A percentile compares a stretch with the other conserved stretches of the same genome.
Conservation (phyloP, 2,797 vertebrate genomes). For the Malacoctenus gilli region DNA sequence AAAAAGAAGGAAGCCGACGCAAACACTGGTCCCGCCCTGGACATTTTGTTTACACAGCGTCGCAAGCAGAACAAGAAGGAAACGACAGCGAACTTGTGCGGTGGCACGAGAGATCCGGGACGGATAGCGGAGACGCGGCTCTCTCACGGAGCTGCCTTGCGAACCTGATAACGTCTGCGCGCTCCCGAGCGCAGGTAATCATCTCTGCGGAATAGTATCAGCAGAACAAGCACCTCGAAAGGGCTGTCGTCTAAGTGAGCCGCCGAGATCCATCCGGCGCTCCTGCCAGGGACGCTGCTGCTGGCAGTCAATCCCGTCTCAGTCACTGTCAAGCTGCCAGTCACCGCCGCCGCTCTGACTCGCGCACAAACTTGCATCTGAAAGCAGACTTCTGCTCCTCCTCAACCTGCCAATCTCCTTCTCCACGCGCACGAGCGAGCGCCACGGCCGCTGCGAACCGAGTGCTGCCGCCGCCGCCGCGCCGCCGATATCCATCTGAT, state of each 20-base stretch:
- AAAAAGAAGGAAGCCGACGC: slow-evolving; percentile 35
- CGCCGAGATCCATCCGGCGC: slow-evolving; percentile 11
- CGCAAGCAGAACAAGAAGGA: slow-evolving; percentile 18
- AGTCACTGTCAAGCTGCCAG: slow-evolving; percentile 37
- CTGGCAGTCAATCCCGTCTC: slow-evolving; percentile 20
- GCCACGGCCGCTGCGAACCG: slow-evolving; percentile 7
- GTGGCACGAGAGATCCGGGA: background rate
- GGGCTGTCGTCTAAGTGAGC: slow-evolving; percentile 19
- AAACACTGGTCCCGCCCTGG: slow-evolving; percentile 24
- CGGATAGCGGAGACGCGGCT: too few relatives aligned
- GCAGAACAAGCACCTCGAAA: slow-evolving; percentile 7
- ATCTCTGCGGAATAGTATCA: slow-evolving; percentile 6
- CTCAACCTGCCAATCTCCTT: slow-evolving; percentile 29
- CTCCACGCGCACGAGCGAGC: background rate
- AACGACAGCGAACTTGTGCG: too few relatives aligned
- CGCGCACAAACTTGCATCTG: slow-evolving; percentile 2
- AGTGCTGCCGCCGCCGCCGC: slow-evolving; percentile 17
- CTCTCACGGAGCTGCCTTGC: background rate
- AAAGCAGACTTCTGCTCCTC: slow-evolving; percentile 27
- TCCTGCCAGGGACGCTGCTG: slow-evolving; percentile 31
- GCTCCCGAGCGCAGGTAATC: slow-evolving; percentile 1
- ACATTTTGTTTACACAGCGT: slow-evolving; percentile 34
- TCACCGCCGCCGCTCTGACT: slow-evolving; percentile 30
- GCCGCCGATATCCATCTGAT: slow-evolving; percentile 51
- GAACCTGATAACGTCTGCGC: background rate